phyloP scores from a whole-genome alignment of 2,113 vertebrate species.

The Festucalex cinctus region DNA sequence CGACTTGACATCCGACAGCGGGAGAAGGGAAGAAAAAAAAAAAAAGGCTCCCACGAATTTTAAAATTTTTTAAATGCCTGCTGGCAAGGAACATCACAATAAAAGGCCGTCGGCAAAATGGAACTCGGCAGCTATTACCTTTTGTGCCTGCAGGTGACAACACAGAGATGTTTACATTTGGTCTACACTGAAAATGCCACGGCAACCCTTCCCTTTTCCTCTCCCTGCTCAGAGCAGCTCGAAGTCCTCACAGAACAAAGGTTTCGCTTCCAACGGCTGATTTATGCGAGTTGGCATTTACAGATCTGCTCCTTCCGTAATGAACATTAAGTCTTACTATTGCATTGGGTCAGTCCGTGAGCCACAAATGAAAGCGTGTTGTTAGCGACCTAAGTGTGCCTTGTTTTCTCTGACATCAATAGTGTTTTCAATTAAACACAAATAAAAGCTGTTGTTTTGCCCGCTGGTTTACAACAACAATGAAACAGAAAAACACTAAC shows the following conservation, averaged over 20 bases:
- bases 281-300: too few species aligned
- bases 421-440: too few species aligned
- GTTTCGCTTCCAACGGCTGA: neutral
- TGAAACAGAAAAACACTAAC: too few species aligned
- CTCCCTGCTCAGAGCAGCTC: neutral
- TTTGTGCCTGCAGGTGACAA: slow-evolving; percentile 5
- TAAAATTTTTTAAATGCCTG: slow-evolving; percentile 2
- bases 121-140: neutral
- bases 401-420: too few species aligned
- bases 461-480: too few species aligned
- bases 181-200: slow-evolving; percentile 1
- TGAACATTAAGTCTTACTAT: too few species aligned
- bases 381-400: too few species aligned
- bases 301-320: too few species aligned
- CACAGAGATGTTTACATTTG: neutral
- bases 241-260: neutral
- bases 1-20: neutral
- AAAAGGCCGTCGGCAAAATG: neutral
- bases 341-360: too few species aligned
- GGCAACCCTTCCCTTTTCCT: neutral
- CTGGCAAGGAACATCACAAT: neutral
- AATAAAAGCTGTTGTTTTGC: too few species aligned
- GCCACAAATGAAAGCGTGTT: too few species aligned
- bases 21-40: neutral
- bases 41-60: neutral